Base-by-base conservation (phyloP, 2,113 vertebrate genomes). In the Nibea albiflora region DNA sequence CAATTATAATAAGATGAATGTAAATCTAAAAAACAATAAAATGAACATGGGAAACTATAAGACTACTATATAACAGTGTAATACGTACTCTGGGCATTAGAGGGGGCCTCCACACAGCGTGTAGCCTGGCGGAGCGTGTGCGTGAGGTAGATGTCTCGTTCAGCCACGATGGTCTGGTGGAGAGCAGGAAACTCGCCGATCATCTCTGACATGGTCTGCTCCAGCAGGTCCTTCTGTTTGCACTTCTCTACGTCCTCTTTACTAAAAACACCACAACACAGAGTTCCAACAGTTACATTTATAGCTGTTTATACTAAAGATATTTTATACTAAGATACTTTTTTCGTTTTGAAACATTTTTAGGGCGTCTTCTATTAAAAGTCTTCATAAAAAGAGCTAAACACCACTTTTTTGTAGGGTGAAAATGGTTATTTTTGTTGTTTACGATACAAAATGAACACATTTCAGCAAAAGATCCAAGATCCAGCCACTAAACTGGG, bases 201-300 rank as follows among this genome's bases (percentile, higher is more conserved):
- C 98, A 99, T 99, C 93, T 99, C 98, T 0, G 97, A 97, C 98
- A 99, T 99, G 90, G 98, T 99, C 94, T 99, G 98, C 87, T 99
- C 98, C 90, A 99, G 93, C 73, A 99, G 95, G 92, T 99, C 98
- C 90, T 99, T 99, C 93, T 99, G 98, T 92, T 99, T 99, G 84
- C 98, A 99, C 76, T 98, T 98, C 84, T 99, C 98, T 66, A 99
- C 98, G 2, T 99, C 98, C 68, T 99, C 98, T 92, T 99, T 98
- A 93, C 98, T 99, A 91, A 90, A 39, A 90, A 89, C 15, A 78
- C 42, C 15, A 78, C 42, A 62, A 65, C 54, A 76, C 19, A 77
- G n/a, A 69, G 10, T 28, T 6, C 9, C 6, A 65, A 26, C 24
- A 26, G 24, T 26, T 26, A 26, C 24, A 26, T n/a, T n/a, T n/a